These are phyloP conservation scores for Cynopterus sphinx DNA, from an alignment of 2,797 vertebrate species.

Conservation along the genomic window DNA sequence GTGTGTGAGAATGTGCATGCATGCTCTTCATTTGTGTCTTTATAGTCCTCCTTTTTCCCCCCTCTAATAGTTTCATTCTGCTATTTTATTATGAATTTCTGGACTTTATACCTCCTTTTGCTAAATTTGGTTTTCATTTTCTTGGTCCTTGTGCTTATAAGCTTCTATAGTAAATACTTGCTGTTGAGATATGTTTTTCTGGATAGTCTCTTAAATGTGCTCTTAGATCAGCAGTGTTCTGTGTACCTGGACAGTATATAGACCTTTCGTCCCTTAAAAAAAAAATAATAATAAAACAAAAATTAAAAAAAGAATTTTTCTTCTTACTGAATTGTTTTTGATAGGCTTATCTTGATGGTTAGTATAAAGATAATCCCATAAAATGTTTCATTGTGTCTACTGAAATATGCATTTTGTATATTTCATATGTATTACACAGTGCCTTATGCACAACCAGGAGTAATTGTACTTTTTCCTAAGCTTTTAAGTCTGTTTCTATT, in stretches of 20 bases:
- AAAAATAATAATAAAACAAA: no score
- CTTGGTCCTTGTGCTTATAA: neutral
- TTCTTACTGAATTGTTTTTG: neutral
- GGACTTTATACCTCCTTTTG: neutral
- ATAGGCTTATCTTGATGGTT: neutral
- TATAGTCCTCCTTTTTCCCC: neutral
- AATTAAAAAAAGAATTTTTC: neutral
- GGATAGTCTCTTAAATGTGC: neutral
- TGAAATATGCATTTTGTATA: neutral
- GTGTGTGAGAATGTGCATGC: no score
- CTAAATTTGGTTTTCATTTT: conserved; percentile 31
- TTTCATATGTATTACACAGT: neutral
- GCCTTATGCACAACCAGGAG: neutral
- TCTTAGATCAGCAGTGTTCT: neutral
- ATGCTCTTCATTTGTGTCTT: neutral
- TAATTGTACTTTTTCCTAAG: neutral
- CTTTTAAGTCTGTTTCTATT: conserved; percentile 22
- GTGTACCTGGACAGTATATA: neutral
- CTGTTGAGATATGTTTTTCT: neutral
- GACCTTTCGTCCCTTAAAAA: neutral
- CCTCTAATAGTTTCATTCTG: neutral
- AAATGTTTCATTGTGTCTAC: neutral
- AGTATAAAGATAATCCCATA: conserved; percentile 29
- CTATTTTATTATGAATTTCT: conserved; percentile 20
- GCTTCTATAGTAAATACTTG: neutral